Conservation (phyloP, 30 jellyfish, hydroid and myxozoan species). For the Aurelia aurita complex sp. Pacific region DNA sequence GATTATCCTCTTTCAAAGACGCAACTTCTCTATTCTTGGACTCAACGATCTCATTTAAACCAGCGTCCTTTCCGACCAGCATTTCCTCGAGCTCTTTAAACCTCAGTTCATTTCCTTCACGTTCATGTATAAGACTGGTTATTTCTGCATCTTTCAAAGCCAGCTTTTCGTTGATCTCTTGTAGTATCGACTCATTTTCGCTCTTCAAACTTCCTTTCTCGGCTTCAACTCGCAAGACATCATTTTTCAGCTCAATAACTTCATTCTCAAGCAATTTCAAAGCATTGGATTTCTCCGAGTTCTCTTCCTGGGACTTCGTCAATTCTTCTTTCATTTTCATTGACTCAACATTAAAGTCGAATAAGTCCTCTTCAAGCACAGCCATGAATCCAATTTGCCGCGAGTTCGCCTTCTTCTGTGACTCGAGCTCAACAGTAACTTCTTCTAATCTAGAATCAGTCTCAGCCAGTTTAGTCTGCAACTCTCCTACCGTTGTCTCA, state of each 20-base stretch:
- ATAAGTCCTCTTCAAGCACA: not conserved
- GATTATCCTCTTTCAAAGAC: constrained; percentile 22
- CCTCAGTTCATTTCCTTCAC: not conserved
- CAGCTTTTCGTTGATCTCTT: not conserved
- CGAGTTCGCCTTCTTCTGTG: not conserved
- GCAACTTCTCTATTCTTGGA: constrained; percentile 46
- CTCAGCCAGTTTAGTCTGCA: constrained; percentile 2
- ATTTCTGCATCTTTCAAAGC: constrained; percentile 3
- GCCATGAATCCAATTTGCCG: not conserved
- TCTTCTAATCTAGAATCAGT: not conserved
- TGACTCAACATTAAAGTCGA: not conserved
- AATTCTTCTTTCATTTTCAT: not conserved
- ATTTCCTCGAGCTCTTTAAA: constrained; percentile 25
- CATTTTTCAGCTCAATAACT: not conserved
- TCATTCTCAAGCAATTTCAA: not conserved
- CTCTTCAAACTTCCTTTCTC: not conserved
- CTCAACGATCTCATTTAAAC: constrained; percentile 22
- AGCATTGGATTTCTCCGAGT: not conserved
- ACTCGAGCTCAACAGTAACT: not conserved
- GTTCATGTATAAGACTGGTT: not conserved
- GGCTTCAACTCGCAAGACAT: not conserved
- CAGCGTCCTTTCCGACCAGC: constrained; percentile 25
- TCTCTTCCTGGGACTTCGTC: not conserved
- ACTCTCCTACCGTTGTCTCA: not conserved
- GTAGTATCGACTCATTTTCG: not conserved